phyloP scores from a whole-genome alignment of 2,113 vertebrate genomes.

The Syrmaticus mikado region DNA sequence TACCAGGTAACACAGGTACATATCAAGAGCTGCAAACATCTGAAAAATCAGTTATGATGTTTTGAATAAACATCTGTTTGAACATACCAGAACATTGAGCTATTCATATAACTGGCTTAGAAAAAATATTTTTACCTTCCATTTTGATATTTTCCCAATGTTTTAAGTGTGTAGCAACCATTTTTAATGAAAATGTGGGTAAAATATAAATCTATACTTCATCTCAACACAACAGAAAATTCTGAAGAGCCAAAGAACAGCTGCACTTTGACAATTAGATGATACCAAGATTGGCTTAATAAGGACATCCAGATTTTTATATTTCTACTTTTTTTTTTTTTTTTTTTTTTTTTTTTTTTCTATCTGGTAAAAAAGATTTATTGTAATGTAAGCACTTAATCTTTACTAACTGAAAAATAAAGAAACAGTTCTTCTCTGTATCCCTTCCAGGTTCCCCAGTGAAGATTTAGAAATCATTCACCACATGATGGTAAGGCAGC shows the following conservation, averaged over 20 bases:
- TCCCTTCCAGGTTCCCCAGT: background rate
- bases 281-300: background rate
- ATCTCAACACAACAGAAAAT: background rate
- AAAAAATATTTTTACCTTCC: background rate
- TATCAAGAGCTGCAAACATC: background rate
- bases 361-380: background rate
- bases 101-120: background rate
- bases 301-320: background rate
- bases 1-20: background rate
- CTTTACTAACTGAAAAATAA: background rate
- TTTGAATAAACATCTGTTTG: background rate
- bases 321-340: background rate
- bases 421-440: background rate
- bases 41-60: background rate
- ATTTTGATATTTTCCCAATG: background rate
- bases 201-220: background rate
- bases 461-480: background rate
- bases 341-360: background rate
- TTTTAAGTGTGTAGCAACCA: background rate
- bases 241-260: background rate
- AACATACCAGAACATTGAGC: background rate
- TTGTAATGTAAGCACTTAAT: background rate
- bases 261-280: background rate
- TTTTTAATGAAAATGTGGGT: background rate
- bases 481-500: background rate